These are phyloP conservation scores for Parambassis ranga DNA, from an alignment of 2,797 vertebrate genomes.

Conservation along the genomic window DNA sequence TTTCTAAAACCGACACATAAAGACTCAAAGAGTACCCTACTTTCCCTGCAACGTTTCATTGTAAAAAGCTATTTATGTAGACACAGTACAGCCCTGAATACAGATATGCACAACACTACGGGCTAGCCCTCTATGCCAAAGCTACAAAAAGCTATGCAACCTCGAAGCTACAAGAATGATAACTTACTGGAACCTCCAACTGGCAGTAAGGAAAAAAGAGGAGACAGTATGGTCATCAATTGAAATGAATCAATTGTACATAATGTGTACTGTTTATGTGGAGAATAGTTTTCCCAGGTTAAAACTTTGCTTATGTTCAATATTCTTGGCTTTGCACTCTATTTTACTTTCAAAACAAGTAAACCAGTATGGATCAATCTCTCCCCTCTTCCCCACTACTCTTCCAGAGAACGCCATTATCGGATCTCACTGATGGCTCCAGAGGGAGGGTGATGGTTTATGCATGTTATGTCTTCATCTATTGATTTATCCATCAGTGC, in stretches of 20 bases:
- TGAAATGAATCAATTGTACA: background rate
- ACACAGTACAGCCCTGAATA: no score
- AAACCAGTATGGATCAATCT: conserved; percentile 31
- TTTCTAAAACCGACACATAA: no score
- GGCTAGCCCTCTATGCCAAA: background rate
- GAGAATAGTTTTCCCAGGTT: background rate
- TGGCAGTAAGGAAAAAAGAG: conserved; percentile 5
- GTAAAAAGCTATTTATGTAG: no score
- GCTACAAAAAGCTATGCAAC: conserved; percentile 14
- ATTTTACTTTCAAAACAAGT: conserved; percentile 1
- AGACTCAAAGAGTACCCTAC: no score
- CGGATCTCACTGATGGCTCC: conserved; percentile 37
- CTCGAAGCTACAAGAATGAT: conserved; percentile 10
- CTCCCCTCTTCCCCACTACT: background rate
- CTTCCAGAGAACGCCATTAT: conserved; percentile 28
- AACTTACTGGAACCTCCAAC: conserved; percentile 59
- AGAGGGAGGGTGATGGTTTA: conserved; percentile 57
- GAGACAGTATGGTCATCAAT: conserved; percentile 1
- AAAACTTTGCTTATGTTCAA: background rate
- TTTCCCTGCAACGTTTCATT: no score
- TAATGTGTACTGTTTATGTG: background rate
- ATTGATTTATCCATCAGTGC: conserved; percentile 59
- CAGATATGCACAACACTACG: no score
- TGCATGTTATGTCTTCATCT: conserved; percentile 57
- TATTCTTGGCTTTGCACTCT: background rate